Evolutionary conservation across 2,888 invertebrate genomes (phyloP).

Genomic region (Cheilosia variabilis): DNA sequence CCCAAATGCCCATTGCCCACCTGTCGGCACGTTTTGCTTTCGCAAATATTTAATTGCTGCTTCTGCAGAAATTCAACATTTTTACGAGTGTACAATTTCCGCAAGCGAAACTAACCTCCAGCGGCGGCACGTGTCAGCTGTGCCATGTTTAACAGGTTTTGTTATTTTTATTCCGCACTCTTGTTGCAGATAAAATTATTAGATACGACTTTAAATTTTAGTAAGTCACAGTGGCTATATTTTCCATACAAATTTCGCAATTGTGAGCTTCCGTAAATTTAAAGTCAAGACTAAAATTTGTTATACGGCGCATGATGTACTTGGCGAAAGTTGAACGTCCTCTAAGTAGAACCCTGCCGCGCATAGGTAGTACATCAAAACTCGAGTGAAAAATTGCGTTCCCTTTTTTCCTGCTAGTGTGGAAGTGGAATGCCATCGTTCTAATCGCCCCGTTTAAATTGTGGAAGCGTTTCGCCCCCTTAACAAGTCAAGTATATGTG

Average conservation of each 20-base stretch:
- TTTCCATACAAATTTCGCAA: too few relatives aligned
- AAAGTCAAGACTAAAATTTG: too few relatives aligned
- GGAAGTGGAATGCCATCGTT: slow-evolving; percentile 59
- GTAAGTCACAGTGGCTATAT: too few relatives aligned
- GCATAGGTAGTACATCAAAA: slow-evolving; percentile 1
- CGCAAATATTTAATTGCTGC: slow-evolving; percentile 35
- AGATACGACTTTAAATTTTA: too few relatives aligned
- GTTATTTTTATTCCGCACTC: neutral
- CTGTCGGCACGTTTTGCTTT: slow-evolving; percentile 51
- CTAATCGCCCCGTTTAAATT: slow-evolving; percentile 36
- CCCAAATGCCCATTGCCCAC: slow-evolving; percentile 14
- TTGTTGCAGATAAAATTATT: neutral
- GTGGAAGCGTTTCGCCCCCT: slow-evolving; percentile 36
- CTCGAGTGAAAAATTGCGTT: slow-evolving; percentile 24
- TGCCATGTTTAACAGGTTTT: neutral
- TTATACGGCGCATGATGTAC: neutral
- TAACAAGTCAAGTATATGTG: slow-evolving; percentile 20
- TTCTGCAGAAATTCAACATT: slow-evolving; percentile 2
- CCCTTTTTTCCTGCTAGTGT: neutral
- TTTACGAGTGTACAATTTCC: slow-evolving; percentile 43
- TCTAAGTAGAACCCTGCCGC: slow-evolving; percentile 29
- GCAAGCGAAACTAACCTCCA: slow-evolving; percentile 38
- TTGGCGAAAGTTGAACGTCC: slow-evolving; percentile 13
- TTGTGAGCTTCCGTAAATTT: too few relatives aligned
- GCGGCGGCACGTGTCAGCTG: slow-evolving; percentile 18